Conservation (phyloP, 2,113 vertebrate species). For the Microcebus jonahi region DNA sequence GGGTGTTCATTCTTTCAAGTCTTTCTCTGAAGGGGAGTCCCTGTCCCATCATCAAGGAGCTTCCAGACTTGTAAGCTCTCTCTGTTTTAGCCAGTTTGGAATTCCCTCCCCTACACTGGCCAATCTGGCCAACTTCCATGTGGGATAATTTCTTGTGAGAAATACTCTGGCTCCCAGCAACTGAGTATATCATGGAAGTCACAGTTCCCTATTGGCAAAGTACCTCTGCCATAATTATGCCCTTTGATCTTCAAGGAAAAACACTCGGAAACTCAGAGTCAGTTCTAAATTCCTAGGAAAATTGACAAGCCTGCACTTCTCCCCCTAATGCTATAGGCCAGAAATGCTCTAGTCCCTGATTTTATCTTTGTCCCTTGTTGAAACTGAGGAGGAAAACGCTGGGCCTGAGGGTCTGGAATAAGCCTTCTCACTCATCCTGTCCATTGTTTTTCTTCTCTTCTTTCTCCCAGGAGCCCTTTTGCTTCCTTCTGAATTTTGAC, state of each 20-base stretch:
- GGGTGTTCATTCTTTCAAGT: neutral
- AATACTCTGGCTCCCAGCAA: neutral
- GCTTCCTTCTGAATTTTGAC: neutral
- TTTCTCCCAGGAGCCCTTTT: neutral
- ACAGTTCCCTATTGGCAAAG: neutral
- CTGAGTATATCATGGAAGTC: neutral
- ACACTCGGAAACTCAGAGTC: neutral
- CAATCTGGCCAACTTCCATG: neutral
- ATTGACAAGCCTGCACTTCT: neutral
- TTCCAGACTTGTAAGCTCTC: neutral
- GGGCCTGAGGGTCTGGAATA: neutral
- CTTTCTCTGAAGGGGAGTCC: neutral
- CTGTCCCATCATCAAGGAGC: neutral
- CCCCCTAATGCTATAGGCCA: neutral
- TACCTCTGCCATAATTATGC: neutral
- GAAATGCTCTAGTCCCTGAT: neutral
- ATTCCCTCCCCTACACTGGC: neutral
- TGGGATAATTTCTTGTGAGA: neutral
- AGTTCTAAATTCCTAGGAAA: neutral
- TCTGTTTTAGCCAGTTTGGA: neutral
- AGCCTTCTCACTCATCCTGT: neutral
- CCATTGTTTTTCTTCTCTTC: neutral
- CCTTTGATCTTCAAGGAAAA: neutral
- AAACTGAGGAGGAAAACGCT: neutral
- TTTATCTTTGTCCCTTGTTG: neutral